Conservation (phyloP, 2,888 invertebrate genomes). For the Anodontia alba region DNA sequence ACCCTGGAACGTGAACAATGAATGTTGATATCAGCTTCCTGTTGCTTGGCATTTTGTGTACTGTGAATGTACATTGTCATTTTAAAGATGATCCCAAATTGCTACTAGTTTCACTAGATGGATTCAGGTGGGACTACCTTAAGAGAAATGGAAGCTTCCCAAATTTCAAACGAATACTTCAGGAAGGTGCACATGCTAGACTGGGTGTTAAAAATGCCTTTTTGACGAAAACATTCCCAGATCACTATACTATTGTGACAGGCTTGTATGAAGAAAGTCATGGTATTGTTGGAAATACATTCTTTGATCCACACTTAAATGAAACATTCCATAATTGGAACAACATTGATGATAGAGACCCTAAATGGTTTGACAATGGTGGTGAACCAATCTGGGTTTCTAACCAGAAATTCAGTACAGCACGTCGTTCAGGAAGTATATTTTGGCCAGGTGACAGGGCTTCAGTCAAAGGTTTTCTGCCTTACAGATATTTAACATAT, state of each 20-base stretch:
- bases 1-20: too few species aligned
- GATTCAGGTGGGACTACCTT: constrained; percentile 90
- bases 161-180: constrained; percentile 87
- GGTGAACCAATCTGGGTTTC: constrained; percentile 84
- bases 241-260: constrained; percentile 90
- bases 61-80: background rate
- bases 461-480: constrained; percentile 74
- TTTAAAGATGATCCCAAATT: background rate
- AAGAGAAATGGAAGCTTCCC: constrained; percentile 86
- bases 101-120: constrained; percentile 90
- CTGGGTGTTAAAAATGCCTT: constrained; percentile 84
- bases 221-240: constrained; percentile 90
- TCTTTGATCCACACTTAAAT: constrained; percentile 86
- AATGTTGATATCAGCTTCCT: too few species aligned
- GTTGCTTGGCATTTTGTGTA: too few species aligned
- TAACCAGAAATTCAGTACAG: constrained; percentile 87
- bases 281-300: constrained; percentile 89
- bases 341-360: constrained; percentile 78
- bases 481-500: constrained; percentile 61
- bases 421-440: constrained; percentile 88
- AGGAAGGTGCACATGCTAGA: constrained; percentile 87
- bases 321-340: constrained; percentile 63
- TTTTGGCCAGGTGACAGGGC: constrained; percentile 90
- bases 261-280: constrained; percentile 88
- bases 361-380: constrained; percentile 85